These are phyloP conservation scores for Pachycephala philippinensis DNA, from an alignment of 2,113 vertebrate species.

Conservation along the genomic window DNA sequence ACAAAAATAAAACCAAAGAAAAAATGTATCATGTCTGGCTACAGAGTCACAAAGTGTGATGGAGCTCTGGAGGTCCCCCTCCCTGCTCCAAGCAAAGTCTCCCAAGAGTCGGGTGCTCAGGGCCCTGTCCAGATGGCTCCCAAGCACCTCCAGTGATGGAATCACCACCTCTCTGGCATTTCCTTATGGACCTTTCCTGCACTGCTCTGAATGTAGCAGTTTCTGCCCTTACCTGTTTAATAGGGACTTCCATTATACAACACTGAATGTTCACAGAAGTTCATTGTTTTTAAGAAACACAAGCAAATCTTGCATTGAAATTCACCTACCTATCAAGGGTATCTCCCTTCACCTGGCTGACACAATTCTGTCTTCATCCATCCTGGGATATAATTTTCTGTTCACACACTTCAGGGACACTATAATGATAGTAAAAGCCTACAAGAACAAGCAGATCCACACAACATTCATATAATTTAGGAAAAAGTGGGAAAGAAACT, in stretches of 20 bases:
- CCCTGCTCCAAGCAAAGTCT: too few species aligned
- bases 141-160: rapidly evolving
- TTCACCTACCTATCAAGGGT: background rate
- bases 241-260: rapidly evolving
- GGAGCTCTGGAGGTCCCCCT: background rate
- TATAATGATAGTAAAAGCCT: rapidly evolving
- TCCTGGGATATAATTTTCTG: background rate
- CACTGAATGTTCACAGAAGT: background rate
- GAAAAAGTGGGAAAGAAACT: background rate
- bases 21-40: background rate
- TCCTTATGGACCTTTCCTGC: rapidly evolving
- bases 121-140: background rate
- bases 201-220: rapidly evolving
- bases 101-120: background rate
- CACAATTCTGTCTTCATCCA: background rate
- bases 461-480: background rate
- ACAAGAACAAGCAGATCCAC: background rate
- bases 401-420: background rate
- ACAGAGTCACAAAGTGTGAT: too few species aligned
- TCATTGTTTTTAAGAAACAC: background rate
- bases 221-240: background rate
- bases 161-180: background rate
- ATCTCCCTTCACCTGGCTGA: background rate
- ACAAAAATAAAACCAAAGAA: background rate
- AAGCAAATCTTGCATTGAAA: background rate